These are phyloP conservation scores for Leucosticte australis DNA, from an alignment of 2,113 vertebrate species.

Conservation along the genomic window DNA sequence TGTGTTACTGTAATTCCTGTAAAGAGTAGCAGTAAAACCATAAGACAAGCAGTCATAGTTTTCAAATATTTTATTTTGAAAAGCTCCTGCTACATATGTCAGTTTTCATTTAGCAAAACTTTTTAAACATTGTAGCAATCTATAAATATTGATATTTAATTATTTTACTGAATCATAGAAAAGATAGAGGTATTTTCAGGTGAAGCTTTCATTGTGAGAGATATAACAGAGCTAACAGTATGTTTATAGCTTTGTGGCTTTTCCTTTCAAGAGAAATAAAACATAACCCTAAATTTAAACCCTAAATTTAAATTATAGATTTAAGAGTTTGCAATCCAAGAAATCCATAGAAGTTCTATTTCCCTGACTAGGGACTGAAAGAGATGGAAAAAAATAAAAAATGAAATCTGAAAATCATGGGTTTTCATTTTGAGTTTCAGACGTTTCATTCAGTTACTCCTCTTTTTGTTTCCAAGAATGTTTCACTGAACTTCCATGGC, in stretches of 20 bases:
- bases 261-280: neutral
- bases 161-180: neutral
- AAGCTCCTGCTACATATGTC: neutral
- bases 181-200: neutral
- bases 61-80: constrained; percentile 34
- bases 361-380: neutral
- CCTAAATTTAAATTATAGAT: neutral
- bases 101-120: neutral
- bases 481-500: neutral
- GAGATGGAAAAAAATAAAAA: neutral
- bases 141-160: neutral
- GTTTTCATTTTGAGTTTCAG: neutral
- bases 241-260: neutral
- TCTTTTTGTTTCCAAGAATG: neutral
- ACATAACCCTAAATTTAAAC: neutral
- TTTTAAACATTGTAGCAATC: neutral
- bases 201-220: neutral
- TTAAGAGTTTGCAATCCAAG: neutral
- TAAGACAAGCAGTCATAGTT: neutral
- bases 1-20: neutral
- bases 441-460: neutral
- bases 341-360: neutral
- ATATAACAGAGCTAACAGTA: neutral
- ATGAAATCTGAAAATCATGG: neutral
- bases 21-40: neutral